Evolutionary conservation across 2,888 invertebrate species (phyloP), one percentile per base, ranked within the genome.

Genomic region (Polydrusus cervinus): DNA sequence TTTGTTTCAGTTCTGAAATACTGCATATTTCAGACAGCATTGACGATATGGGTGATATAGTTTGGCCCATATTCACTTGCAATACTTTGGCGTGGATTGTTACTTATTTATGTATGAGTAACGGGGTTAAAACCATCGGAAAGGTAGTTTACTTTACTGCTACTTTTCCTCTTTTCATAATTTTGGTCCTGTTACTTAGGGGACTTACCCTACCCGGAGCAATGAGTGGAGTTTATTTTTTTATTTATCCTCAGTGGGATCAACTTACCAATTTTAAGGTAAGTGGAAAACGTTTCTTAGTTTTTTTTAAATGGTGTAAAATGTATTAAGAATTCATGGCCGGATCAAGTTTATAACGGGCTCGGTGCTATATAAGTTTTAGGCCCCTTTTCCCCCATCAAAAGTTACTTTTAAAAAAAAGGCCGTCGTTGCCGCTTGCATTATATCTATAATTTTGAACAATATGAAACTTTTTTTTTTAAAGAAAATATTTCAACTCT

Each of bases 91-190:
- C 93, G 49, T 97, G 97, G 97, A 83, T 93, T 11, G 86, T 95
- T 64, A 92, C 95, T 13, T 97, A 94, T 86, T 88, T 95, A 66
- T 96, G 96, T 86, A 94, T 96, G 78, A 93, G 93, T 87, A 94
- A 94, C 81, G 96, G 97, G 62, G 95, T 97, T 77, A 93, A 95
- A 87, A 94, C 94, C 86, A 93, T 95, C 34, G 95, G 95, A 83
- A 95, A 95, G 90, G 94, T 94, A 43, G 96, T 97, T 10, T 97
- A 97, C 86, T 94, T 97, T 84, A 96, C 96, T 0, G 96, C 96
- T 0, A 89, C 93, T 16, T 95, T 95, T 86, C 96, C 96, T 0
- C 94, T 94, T 84, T 81, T 93, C 61, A 91, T 96, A 78, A 89
- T 96, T 9, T 89, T 91, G 79, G 89, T 92, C 45, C 88, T 96